Base-by-base conservation (phyloP, 2,797 vertebrate genomes). In the Spheniscus humboldti region DNA sequence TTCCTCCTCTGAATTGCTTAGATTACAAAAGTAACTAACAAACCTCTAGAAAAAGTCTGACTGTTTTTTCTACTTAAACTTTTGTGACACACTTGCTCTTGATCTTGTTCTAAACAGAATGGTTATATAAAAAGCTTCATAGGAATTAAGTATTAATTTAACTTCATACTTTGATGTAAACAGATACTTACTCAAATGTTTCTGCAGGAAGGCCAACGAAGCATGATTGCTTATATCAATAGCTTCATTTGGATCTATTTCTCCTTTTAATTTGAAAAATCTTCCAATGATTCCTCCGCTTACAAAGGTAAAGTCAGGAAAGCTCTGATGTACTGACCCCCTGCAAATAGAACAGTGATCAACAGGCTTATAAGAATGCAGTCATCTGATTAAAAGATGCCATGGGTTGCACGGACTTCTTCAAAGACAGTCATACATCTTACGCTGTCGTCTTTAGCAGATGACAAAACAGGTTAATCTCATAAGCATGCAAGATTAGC, bases 291-390 rank as follows among this genome's bases (percentile, higher is more conserved):
- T 97, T 92, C 98, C 98, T 24, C 99, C 98, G 0, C 98, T 98
- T 68, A 98, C 97, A 97, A 99, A 99, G 73, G 99, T 99, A 92
- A 99, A 99, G 97, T 99, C 99, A 33, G 98, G 99, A 97, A 99
- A 99, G 94, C 99, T 99, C 97, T 99, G 99, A 96, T 99, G 99
- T 41, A 99, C 99, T 5, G 99, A 97, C 5, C 99, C 99, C 97
- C 99, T 99, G 96, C 43, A 89, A 97, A 96, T 0, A 97, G 20
- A 96, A 80, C 91, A 59, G n/a, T 27, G 3, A 77, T 43, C n/a
- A 86, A 28, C 23, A 80, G 45, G 30, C 22, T 64, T 22, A 0
- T 31, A 88, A 59, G 50, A 90, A 43, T 11, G 13, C 20, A 50
- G 55, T 39, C 2, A 1, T 68, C 30, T 19, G 23, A 71, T 66